Conservation (phyloP, 2,113 vertebrate genomes). For the Sceloporus undulatus region DNA sequence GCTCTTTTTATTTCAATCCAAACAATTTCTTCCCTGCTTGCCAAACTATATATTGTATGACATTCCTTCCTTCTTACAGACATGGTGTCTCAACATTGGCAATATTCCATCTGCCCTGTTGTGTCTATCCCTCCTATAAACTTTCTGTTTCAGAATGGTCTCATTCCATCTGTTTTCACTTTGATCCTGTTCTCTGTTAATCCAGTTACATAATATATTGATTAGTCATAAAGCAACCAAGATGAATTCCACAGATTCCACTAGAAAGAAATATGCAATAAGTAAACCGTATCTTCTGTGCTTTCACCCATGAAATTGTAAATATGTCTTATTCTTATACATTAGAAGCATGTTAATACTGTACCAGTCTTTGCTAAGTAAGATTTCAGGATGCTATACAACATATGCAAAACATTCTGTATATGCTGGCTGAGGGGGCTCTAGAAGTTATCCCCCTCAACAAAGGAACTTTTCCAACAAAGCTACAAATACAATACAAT, state of each 20-base stretch:
- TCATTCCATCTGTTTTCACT: constrained; percentile 63
- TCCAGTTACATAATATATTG: constrained; percentile 63
- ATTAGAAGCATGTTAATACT: background rate
- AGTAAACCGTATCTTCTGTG: background rate
- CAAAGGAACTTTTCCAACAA: too few relatives aligned
- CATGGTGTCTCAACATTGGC: constrained; percentile 77
- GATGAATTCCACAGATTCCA: background rate
- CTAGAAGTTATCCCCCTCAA: too few relatives aligned
- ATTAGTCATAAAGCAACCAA: constrained; percentile 12
- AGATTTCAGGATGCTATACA: background rate
- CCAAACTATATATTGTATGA: constrained; percentile 71
- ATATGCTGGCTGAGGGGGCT: too few relatives aligned
- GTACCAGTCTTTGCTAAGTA: background rate
- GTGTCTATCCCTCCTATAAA: constrained; percentile 72
- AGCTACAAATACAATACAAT: background rate
- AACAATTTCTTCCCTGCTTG: constrained; percentile 63
- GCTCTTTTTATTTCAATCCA: constrained; percentile 78
- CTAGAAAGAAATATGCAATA: background rate
- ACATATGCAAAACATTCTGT: background rate
- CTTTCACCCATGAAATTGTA: background rate
- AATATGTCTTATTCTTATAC: background rate
- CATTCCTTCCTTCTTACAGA: constrained; percentile 77
- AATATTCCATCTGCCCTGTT: constrained; percentile 68
- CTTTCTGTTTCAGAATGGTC: constrained; percentile 60
- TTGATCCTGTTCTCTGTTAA: constrained; percentile 64